Conservation (phyloP, 2,888 invertebrate genomes). For the Gryllus longicercus region DNA sequence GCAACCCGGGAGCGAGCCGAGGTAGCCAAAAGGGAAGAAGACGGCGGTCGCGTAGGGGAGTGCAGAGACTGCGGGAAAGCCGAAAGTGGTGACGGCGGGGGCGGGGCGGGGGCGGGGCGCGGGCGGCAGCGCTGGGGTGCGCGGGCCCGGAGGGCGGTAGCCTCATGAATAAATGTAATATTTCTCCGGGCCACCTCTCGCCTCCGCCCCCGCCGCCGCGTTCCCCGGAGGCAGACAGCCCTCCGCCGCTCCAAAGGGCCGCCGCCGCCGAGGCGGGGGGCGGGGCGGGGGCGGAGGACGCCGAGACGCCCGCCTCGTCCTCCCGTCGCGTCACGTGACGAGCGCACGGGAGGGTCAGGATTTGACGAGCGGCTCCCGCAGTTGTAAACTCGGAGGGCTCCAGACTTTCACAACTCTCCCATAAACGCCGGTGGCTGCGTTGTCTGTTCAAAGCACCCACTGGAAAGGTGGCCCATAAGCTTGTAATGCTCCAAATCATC, state of each 20-base stretch:
- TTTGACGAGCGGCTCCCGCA: no score
- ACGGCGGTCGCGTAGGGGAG: not conserved
- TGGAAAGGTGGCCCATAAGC: no score
- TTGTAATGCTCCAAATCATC: no score
- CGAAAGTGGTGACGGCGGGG: not conserved
- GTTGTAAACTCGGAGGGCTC: no score
- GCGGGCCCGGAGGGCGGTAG: not conserved
- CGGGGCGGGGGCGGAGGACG: not conserved
- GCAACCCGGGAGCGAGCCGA: not conserved
- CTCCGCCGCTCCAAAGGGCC: not conserved
- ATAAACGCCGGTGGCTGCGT: no score
- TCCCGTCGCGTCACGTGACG: no score
- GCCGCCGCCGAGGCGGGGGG: not conserved
- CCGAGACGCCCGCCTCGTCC: not conserved
- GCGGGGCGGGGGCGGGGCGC: not conserved
- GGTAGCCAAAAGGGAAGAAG: not conserved
- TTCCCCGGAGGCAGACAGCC: not conserved
- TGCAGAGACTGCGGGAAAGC: not conserved
- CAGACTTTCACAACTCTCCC: no score
- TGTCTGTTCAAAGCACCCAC: no score
- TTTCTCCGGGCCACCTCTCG: not conserved
- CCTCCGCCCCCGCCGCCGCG: not conserved
- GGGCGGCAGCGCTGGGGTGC: not conserved
- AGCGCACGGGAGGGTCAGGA: no score
- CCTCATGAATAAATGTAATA: constrained; percentile 17